Conservation (phyloP, 2,888 invertebrate species). For the Philaethria dido region DNA sequence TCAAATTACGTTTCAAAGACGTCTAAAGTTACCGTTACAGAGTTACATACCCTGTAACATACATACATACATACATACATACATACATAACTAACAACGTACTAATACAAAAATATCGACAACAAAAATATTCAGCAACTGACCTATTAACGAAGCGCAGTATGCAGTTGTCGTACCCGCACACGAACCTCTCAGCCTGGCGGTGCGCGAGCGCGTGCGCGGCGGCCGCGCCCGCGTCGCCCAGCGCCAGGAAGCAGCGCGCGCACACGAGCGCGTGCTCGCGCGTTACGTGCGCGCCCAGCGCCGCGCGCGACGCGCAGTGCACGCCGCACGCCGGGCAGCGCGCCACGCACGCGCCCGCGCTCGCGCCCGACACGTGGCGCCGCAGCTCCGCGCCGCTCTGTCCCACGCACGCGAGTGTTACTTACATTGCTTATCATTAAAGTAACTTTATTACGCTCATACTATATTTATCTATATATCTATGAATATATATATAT, state of each 20-base stretch:
- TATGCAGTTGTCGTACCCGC: constrained; percentile 74
- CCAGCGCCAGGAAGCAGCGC: constrained; percentile 54
- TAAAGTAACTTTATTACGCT: too few species aligned
- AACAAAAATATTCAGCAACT: too few species aligned
- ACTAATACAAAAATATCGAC: too few species aligned
- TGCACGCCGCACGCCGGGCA: constrained; percentile 45
- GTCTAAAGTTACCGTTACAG: too few species aligned
- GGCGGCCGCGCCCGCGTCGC: constrained; percentile 52
- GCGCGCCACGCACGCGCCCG: constrained; percentile 43
- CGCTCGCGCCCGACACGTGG: constrained; percentile 49
- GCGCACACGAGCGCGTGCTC: constrained; percentile 56
- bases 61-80: too few species aligned
- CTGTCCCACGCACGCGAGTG: too few species aligned
- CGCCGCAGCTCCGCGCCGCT: constrained; percentile 51
- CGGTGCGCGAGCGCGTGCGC: constrained; percentile 67
- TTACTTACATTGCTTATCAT: too few species aligned
- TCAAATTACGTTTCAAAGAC: too few species aligned
- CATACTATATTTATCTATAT: too few species aligned
- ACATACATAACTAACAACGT: too few species aligned
- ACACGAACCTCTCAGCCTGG: constrained; percentile 67
- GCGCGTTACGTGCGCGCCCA: constrained; percentile 51
- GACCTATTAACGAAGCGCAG: constrained; percentile 69
- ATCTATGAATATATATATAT: too few species aligned
- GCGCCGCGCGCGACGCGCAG: constrained; percentile 45
- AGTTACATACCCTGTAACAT: too few species aligned